Conservation (phyloP, 1,140 invertebrate genomes). For the Pemphigus obesinymphae region DNA sequence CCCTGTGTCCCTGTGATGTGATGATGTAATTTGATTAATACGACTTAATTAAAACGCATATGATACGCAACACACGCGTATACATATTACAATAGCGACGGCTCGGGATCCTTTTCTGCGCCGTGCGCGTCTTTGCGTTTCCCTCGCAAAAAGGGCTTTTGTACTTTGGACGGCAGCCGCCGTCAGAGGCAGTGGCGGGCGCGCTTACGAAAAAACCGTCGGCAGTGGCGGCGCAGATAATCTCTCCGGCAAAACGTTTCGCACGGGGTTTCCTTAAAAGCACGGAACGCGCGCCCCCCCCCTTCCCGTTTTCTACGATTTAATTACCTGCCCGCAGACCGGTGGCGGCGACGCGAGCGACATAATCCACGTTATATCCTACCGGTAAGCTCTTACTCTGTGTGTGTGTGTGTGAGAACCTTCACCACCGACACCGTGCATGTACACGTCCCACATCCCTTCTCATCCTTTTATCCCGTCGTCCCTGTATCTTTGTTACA, state of each 20-base stretch:
- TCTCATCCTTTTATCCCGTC: not conserved
- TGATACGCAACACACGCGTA: too few species aligned
- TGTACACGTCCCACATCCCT: not conserved
- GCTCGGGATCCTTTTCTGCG: too few species aligned
- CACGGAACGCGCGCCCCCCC: not conserved
- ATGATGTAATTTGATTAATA: not conserved
- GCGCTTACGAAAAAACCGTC: slow-evolving; percentile 5
- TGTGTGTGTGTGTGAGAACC: not conserved
- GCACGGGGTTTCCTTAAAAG: slow-evolving; percentile 31
- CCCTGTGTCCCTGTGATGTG: too few species aligned
- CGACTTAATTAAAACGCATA: not conserved
- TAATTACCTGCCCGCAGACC: slow-evolving; percentile 33
- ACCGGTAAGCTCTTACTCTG: slow-evolving; percentile 9
- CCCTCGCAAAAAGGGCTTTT: not conserved
- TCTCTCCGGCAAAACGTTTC: slow-evolving; percentile 26
- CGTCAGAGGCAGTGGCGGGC: not conserved
- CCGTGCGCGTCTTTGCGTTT: not conserved
- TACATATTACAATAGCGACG: too few species aligned
- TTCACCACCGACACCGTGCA: not conserved
- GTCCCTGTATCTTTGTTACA: not conserved
- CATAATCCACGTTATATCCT: slow-evolving; percentile 21
- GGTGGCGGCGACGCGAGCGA: slow-evolving; percentile 1
- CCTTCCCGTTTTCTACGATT: slow-evolving; percentile 26
- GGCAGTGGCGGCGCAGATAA: not conserved
- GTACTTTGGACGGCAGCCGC: not conserved